These are phyloP conservation scores for Icerya purchasi DNA, from an alignment of 2,888 invertebrate genomes.

Conservation along the genomic window DNA sequence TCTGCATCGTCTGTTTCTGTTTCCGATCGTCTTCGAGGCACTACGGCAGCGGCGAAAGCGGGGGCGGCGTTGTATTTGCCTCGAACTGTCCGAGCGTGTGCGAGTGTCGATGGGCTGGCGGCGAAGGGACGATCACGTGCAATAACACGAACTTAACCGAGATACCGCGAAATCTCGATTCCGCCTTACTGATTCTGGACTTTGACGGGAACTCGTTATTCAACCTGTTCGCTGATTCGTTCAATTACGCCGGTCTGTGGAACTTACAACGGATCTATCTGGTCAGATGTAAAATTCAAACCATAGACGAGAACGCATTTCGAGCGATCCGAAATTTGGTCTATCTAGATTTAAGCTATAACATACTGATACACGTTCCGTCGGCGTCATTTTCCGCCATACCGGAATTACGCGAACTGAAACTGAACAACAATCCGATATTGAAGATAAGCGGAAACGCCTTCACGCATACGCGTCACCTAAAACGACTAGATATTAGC, in stretches of 20 bases:
- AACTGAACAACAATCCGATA: constrained; percentile 53
- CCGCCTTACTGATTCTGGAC: constrained; percentile 58
- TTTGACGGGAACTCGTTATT: constrained; percentile 49
- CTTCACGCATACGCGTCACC: constrained; percentile 39
- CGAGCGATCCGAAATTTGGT: constrained; percentile 56
- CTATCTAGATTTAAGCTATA: constrained; percentile 57
- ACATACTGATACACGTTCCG: constrained; percentile 43
- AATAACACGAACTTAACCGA: constrained; percentile 48
- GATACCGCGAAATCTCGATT: constrained; percentile 50
- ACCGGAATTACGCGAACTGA: constrained; percentile 49
- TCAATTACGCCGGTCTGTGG: constrained; percentile 47
- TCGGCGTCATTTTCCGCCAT: constrained; percentile 49
- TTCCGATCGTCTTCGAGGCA: background rate
- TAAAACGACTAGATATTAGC: constrained; percentile 49
- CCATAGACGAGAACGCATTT: constrained; percentile 50
- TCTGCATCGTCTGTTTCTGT: constrained; percentile 5
- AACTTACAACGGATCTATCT: constrained; percentile 63
- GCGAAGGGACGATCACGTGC: constrained; percentile 66
- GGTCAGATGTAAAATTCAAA: constrained; percentile 43
- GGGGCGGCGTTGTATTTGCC: no score
- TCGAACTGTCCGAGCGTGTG: constrained; percentile 48
- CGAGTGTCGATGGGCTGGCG: constrained; percentile 74
- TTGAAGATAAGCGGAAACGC: constrained; percentile 44
- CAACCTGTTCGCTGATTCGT: constrained; percentile 45
- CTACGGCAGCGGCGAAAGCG: constrained; percentile 23